phyloP scores from a whole-genome alignment of 2,113 vertebrate species.

The Camelus dromedarius region DNA sequence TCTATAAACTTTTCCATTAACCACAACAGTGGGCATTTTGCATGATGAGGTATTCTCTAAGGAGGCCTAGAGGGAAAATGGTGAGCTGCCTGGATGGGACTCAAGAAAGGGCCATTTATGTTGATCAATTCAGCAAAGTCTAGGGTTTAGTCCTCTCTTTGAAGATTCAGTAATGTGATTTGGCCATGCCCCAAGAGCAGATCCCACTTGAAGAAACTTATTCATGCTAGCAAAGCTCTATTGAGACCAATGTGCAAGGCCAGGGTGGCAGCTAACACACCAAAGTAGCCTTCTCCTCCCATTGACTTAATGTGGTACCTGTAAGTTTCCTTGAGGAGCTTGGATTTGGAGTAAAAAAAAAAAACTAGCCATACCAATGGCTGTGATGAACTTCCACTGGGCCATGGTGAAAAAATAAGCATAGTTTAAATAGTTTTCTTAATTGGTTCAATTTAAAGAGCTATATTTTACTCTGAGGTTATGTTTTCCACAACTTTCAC shows the following conservation, averaged over 20 bases:
- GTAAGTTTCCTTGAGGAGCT: not conserved
- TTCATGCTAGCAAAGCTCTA: not conserved
- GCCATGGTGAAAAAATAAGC: not conserved
- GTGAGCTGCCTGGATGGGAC: not conserved
- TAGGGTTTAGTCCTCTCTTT: not conserved
- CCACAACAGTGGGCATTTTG: not conserved
- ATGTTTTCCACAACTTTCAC: not conserved
- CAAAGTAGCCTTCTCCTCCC: not conserved
- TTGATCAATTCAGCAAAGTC: not conserved
- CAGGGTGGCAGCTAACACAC: not conserved
- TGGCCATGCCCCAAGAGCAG: not conserved
- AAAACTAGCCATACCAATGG: not conserved
- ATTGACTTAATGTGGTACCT: not conserved
- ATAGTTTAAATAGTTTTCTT: not conserved
- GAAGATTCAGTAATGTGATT: not conserved
- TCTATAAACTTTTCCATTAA: constrained; percentile 42
- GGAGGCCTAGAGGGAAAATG: not conserved
- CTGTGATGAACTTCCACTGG: not conserved
- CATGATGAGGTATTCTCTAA: constrained; percentile 8
- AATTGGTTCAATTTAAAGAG: not conserved
- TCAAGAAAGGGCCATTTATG: not conserved
- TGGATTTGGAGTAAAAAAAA: not conserved
- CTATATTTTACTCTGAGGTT: not conserved
- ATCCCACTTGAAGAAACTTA: not conserved
- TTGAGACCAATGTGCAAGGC: not conserved